Base-by-base conservation (phyloP, 1,140 invertebrate species). In the Drepana arcuata region DNA sequence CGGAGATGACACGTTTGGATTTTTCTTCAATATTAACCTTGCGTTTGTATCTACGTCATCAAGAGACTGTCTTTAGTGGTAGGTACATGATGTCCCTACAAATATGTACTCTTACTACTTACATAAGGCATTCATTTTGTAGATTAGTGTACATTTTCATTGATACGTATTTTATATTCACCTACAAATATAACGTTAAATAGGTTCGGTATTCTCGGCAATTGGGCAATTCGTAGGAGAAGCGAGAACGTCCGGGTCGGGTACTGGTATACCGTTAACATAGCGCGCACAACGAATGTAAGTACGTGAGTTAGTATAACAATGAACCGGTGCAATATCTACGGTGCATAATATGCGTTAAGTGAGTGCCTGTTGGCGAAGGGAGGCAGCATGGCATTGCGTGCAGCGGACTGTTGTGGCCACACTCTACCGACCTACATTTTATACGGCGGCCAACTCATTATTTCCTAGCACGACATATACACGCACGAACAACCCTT, bases 361-460 rank as follows among this genome's bases (percentile, higher is more conserved):
- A n/a, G n/a, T n/a, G n/a, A n/a, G 29, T 35, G 54, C 34, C 41
- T 26, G 42, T 35, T 42, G 53, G 55, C 51, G 48, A 66, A 60
- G 66, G 60, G 51, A 68, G 66, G 49, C 49, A 41, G 49, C 45
- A 41, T 41, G 48, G 47, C 65, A 69, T 75, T 62, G 72, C 74
- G 70, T 79, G 73, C 56, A 39, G 39, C 50, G 44, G 39, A 36
- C 38, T 29, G 45, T 50, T 55, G 48, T 52, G 55, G 42, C 56
- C 53, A 62, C 62, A 78, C 64, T 68, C 57, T 54, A 75, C 54
- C 77, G 77, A 81, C 77, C 77, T 77, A 81, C 65, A 79, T 81
- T 79, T 79, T 81, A 81, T 81, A 63, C 77, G 56, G 53, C 57
- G 51, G 41, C 52, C 40, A 55, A 43, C 61, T 75, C 62, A 72